A percentile compares a stretch with the other conserved stretches of the same genome.
Conservation (phyloP, 2,113 vertebrate species). For the Clarias magur region DNA sequence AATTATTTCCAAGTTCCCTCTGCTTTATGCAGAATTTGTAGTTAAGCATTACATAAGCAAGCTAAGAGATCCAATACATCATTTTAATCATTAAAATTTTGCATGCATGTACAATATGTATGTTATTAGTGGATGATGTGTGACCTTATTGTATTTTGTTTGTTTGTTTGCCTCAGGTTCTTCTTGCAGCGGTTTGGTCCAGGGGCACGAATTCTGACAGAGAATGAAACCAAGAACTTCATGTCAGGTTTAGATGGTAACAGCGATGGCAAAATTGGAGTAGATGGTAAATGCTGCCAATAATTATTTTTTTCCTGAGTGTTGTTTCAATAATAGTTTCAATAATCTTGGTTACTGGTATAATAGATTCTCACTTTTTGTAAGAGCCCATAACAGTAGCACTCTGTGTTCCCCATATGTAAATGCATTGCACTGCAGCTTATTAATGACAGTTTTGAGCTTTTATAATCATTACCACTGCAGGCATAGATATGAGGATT, state of each 20-base stretch:
- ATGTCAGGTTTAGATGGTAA: slow-evolving; percentile 86
- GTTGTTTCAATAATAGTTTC: not conserved
- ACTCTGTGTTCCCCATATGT: not conserved
- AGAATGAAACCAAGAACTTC: slow-evolving; percentile 85
- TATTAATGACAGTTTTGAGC: not conserved
- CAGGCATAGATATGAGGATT: not conserved
- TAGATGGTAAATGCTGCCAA: slow-evolving; percentile 75
- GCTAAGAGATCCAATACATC: not conserved
- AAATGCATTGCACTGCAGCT: not conserved
- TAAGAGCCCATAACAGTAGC: not conserved
- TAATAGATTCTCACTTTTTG: not conserved
- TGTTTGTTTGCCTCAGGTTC: slow-evolving; percentile 70
- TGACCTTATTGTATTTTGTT: not conserved
- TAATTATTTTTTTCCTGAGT: not conserved
- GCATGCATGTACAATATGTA: too few species aligned
- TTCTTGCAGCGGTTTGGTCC: slow-evolving; percentile 90
- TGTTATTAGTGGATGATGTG: not conserved
- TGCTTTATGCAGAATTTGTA: not conserved
- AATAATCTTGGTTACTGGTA: not conserved
- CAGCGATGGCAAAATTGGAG: slow-evolving; percentile 90
- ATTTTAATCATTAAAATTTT: not conserved
- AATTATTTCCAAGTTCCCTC: not conserved
- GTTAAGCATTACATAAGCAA: not conserved
- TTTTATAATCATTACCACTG: not conserved
- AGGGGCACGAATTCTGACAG: slow-evolving; percentile 82